Conservation (phyloP, 1,140 invertebrate genomes). For the Akabosia matsudoensis region DNA sequence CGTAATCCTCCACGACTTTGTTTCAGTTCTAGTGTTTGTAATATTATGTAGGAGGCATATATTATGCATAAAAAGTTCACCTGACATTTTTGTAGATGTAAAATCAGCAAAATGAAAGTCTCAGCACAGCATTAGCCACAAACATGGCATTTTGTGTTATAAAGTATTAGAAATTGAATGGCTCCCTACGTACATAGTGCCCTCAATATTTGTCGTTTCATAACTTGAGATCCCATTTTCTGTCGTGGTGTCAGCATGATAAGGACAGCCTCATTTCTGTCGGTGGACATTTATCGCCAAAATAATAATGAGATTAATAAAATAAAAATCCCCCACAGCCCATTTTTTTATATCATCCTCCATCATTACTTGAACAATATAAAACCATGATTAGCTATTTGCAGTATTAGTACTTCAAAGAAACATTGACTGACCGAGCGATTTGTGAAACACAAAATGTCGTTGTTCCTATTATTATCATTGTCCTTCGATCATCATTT, state of each 20-base stretch:
- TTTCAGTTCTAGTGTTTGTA: neutral
- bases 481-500: too few species aligned
- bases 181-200: neutral
- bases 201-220: neutral
- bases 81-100: neutral
- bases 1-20: neutral
- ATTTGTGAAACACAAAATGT: too few species aligned
- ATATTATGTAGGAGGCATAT: neutral
- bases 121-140: too few species aligned
- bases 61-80: neutral
- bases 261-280: neutral
- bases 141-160: too few species aligned
- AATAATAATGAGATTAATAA: neutral
- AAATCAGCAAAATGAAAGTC: too few species aligned
- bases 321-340: neutral
- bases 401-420: too few species aligned
- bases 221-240: neutral
- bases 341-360: too few species aligned
- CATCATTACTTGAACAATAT: too few species aligned
- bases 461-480: too few species aligned
- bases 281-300: neutral
- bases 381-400: too few species aligned
- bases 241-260: slow-evolving; percentile 6
- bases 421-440: too few species aligned
- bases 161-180: neutral